A percentile compares a stretch with the other conserved stretches of the same genome.
These are phyloP conservation scores for Trididemnum nubilum DNA, from an alignment of 23 tunicate genomes.

Conservation along the genomic window DNA sequence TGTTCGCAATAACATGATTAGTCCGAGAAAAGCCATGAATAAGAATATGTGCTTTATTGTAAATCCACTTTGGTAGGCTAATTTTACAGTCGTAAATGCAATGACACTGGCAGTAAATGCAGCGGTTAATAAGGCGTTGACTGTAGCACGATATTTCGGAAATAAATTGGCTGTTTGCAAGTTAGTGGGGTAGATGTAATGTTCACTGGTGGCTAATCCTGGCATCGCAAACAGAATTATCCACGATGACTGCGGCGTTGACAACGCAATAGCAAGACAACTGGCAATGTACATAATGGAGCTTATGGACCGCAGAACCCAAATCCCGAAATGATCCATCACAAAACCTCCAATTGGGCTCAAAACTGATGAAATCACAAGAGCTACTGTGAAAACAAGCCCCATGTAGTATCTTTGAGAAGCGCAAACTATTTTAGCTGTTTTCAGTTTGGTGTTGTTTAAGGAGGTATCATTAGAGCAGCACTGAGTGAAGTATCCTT, in stretches of 20 bases:
- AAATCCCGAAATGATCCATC: neutral
- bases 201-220: neutral
- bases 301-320: neutral
- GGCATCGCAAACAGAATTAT: neutral
- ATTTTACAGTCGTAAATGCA: neutral
- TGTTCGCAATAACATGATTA: neutral
- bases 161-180: neutral
- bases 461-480: neutral
- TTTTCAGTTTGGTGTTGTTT: neutral
- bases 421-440: neutral
- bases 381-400: neutral
- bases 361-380: neutral
- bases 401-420: neutral
- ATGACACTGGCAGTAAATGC: neutral
- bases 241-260: neutral
- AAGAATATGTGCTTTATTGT: no score
- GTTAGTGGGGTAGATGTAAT: neutral
- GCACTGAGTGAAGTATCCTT: neutral
- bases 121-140: neutral
- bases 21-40: neutral
- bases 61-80: neutral
- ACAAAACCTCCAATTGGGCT: neutral
- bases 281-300: neutral
- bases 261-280: neutral
- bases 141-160: neutral